phyloP scores from a whole-genome alignment of 2,797 vertebrate genomes.

The Sebastes nivosus region DNA sequence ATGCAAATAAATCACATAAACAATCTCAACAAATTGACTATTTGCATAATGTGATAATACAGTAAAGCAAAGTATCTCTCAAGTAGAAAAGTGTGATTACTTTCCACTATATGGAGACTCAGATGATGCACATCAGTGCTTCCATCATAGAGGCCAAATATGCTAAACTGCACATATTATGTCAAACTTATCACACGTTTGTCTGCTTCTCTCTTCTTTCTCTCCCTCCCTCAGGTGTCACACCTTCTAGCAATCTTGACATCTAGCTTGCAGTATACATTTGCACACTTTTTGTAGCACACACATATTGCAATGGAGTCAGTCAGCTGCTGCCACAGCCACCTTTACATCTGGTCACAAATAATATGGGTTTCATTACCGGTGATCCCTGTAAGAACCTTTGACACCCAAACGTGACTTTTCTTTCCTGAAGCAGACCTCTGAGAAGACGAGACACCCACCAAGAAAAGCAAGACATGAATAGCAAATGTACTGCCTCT shows the following conservation, averaged over 20 bases:
- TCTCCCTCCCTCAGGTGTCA: neutral
- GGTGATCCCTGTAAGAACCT: slow-evolving; percentile 50
- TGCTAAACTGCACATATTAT: neutral
- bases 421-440: slow-evolving; percentile 32
- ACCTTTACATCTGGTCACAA: slow-evolving; percentile 34
- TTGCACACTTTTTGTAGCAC: neutral
- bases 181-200: neutral
- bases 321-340: slow-evolving; percentile 37
- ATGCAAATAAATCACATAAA: neutral
- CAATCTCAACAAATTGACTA: neutral
- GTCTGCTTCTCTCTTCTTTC: neutral
- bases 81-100: neutral
- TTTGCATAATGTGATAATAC: neutral
- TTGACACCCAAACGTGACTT: slow-evolving; percentile 61
- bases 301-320: slow-evolving; percentile 10
- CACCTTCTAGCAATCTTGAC: neutral
- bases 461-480: slow-evolving; percentile 36
- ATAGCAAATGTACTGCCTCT: slow-evolving; percentile 41
- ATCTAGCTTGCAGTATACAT: neutral
- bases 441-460: slow-evolving; percentile 34
- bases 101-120: neutral
- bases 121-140: neutral
- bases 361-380: slow-evolving; percentile 61
- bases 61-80: neutral
- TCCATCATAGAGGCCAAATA: neutral